Conservation (phyloP, 2,797 vertebrate species). For the Pipistrellus pygmaeus region DNA sequence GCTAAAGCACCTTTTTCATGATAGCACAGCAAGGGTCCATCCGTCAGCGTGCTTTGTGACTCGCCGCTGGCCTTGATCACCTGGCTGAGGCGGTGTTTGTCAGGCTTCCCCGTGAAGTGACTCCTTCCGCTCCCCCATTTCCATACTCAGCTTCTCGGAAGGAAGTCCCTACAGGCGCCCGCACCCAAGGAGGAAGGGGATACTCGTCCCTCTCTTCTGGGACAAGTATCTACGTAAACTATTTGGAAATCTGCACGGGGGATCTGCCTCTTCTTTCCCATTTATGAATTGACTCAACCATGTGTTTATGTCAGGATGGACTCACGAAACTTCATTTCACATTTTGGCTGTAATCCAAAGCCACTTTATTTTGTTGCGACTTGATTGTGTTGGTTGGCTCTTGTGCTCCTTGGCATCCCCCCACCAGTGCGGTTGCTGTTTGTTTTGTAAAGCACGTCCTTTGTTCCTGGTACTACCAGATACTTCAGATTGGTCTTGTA, state of each 20-base stretch:
- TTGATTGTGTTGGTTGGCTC: background rate
- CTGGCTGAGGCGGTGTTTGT: background rate
- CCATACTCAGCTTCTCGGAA: background rate
- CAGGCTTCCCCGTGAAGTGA: background rate
- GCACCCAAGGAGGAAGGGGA: background rate
- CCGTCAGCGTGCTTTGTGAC: background rate
- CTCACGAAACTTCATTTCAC: background rate
- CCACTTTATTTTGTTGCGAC: background rate
- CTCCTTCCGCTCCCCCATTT: background rate
- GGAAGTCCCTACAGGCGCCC: background rate
- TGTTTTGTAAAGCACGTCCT: conserved; percentile 3
- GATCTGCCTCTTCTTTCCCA: background rate
- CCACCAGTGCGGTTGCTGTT: background rate
- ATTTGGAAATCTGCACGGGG: background rate
- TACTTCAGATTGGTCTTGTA: background rate
- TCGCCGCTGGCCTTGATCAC: background rate
- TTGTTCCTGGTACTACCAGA: background rate
- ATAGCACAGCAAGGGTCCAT: background rate
- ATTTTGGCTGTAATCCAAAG: background rate
- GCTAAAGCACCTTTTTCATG: background rate
- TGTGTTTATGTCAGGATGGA: background rate
- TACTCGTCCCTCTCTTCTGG: background rate
- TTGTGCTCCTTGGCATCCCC: background rate
- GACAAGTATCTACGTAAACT: background rate
- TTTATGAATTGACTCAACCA: background rate